Evolutionary conservation across 2,888 invertebrate species (phyloP).

Genomic region (Eristalis tenax): DNA sequence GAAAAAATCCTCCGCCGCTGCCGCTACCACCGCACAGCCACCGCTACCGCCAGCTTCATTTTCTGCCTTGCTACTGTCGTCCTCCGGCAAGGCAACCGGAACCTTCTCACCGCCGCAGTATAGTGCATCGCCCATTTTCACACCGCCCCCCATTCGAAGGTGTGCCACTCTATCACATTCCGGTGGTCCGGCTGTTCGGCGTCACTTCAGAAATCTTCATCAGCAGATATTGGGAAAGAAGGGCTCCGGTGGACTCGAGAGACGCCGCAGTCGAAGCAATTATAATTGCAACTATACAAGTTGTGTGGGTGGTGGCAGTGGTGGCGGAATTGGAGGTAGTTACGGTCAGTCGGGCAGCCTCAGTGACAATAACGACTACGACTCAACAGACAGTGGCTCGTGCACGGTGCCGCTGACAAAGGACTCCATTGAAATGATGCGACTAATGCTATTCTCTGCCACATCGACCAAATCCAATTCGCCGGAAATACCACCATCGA

Average conservation of each 20-base stretch:
- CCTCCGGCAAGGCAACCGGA: slow-evolving; percentile 75
- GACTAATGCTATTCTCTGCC: slow-evolving; percentile 79
- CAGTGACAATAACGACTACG: slow-evolving; percentile 73
- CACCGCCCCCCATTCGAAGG: slow-evolving; percentile 79
- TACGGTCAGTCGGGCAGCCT: slow-evolving; percentile 76
- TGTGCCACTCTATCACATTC: slow-evolving; percentile 79
- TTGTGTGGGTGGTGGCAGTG: slow-evolving; percentile 72
- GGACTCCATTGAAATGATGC: slow-evolving; percentile 79
- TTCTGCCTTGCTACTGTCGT: slow-evolving; percentile 55
- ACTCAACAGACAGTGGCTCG: slow-evolving; percentile 78
- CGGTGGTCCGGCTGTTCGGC: slow-evolving; percentile 68
- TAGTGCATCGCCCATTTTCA: slow-evolving; percentile 78
- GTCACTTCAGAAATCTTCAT: slow-evolving; percentile 78
- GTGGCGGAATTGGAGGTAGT: not conserved
- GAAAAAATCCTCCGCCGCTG: slow-evolving; percentile 47
- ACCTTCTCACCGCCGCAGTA: slow-evolving; percentile 76
- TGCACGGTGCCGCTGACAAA: slow-evolving; percentile 78
- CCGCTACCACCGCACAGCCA: not conserved
- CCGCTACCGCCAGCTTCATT: slow-evolving; percentile 23
- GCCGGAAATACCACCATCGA: slow-evolving; percentile 56
- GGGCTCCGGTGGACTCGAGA: slow-evolving; percentile 49
- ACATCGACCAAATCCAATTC: slow-evolving; percentile 76
- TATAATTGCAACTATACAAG: slow-evolving; percentile 69
- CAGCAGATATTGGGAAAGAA: slow-evolving; percentile 76
- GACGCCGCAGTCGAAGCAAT: slow-evolving; percentile 69